A percentile compares a stretch with the other conserved stretches of the same genome.
Conservation (phyloP, 2,888 invertebrate genomes). For the Thera obeliscata region DNA sequence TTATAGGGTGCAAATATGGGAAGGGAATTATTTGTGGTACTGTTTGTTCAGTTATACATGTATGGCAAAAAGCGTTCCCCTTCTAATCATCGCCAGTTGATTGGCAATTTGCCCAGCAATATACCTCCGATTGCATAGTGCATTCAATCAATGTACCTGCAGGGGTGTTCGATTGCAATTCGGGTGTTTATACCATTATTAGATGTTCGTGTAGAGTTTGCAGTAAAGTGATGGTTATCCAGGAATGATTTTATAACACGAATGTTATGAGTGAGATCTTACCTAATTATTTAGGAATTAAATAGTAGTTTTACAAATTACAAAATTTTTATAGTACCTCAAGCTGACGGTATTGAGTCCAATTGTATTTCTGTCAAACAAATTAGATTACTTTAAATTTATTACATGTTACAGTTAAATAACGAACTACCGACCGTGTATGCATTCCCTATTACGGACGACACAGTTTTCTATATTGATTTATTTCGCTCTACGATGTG, state of each 20-base stretch:
- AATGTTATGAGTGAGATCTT: not conserved
- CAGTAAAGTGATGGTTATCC: not conserved
- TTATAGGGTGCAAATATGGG: conserved; percentile 28
- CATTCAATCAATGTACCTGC: conserved; percentile 14
- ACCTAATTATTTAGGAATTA: not conserved
- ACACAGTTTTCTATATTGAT: conserved; percentile 68
- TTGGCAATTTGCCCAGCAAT: conserved; percentile 74
- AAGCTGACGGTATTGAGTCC: not conserved
- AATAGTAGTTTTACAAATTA: not conserved
- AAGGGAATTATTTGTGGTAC: conserved; percentile 23
- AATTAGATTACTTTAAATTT: conserved; percentile 70
- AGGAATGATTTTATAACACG: not conserved
- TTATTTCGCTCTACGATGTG: conserved; percentile 59
- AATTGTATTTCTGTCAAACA: conserved; percentile 28
- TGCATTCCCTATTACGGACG: conserved; percentile 58
- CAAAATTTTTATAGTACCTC: not conserved
- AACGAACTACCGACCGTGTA: conserved; percentile 58
- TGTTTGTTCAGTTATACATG: conserved; percentile 30
- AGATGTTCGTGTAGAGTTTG: not conserved
- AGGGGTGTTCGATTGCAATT: conserved; percentile 8
- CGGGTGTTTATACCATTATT: not conserved
- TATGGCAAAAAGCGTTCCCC: conserved; percentile 42
- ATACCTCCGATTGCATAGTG: conserved; percentile 63
- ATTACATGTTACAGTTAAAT: conserved; percentile 67
- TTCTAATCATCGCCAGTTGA: conserved; percentile 69